A percentile compares a stretch with the other conserved stretches of the same genome.
Conservation (phyloP, 2,888 invertebrate genomes). For the Pristionchus japonicus region DNA sequence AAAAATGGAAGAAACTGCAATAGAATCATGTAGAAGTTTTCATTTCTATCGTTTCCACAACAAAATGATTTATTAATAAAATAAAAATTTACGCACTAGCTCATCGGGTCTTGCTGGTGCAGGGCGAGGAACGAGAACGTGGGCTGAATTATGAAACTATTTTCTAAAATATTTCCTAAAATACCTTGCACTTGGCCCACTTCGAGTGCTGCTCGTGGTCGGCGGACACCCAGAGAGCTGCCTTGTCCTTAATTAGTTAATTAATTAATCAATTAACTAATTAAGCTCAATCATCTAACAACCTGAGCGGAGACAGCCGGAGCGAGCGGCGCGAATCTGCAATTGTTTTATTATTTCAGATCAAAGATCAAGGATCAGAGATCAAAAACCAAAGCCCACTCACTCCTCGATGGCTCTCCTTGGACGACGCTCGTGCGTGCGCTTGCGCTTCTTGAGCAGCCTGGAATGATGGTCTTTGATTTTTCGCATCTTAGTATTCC, state of each 20-base stretch:
- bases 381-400: neutral
- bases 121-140: neutral
- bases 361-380: neutral
- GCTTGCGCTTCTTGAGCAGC: slow-evolving; percentile 3
- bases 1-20: neutral
- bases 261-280: neutral
- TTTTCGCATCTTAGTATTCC: neutral
- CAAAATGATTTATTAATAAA: neutral
- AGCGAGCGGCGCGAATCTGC: neutral
- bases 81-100: neutral
- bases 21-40: too few relatives aligned
- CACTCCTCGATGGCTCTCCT: neutral
- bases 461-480: neutral
- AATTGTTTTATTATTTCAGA: neutral
- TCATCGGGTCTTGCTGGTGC: neutral
- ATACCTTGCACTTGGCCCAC: slow-evolving; percentile 30
- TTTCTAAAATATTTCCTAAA: neutral
- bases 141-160: neutral
- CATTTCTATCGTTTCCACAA: neutral
- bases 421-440: neutral
- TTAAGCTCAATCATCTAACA: neutral
- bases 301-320: slow-evolving; percentile 27
- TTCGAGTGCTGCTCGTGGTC: neutral
- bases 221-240: slow-evolving; percentile 26
- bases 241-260: neutral